phyloP scores from a whole-genome alignment of 2,797 vertebrate genomes.

The Craterocephalus amniculus region DNA sequence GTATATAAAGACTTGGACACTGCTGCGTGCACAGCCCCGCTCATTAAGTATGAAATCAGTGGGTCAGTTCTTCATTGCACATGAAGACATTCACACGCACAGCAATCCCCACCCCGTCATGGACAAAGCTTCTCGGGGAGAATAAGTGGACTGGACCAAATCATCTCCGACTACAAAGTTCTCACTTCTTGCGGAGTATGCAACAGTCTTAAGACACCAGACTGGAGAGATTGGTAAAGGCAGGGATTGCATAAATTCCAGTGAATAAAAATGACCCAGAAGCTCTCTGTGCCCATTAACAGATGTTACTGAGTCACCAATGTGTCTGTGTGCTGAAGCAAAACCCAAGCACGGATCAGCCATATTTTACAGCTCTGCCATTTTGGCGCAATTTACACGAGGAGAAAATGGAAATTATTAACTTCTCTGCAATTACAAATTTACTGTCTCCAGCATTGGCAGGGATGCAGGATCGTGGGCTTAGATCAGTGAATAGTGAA shows the following conservation, averaged over 20 bases:
- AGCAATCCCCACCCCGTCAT: too few species aligned
- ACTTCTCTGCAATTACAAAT: constrained; percentile 54
- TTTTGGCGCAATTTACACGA: constrained; percentile 23
- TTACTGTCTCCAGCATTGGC: constrained; percentile 52
- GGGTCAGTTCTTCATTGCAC: too few species aligned
- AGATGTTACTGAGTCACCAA: constrained; percentile 41
- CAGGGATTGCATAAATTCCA: constrained; percentile 28
- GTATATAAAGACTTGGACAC: too few species aligned
- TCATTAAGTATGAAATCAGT: too few species aligned
- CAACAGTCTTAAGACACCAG: constrained; percentile 1
- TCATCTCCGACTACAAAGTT: too few species aligned
- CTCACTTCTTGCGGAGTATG: too few species aligned
- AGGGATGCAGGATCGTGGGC: constrained; percentile 28
- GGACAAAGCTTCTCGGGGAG: too few species aligned
- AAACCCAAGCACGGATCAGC: constrained; percentile 26
- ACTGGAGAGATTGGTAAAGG: constrained; percentile 10
- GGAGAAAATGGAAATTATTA: constrained; percentile 66
- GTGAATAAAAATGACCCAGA: constrained; percentile 28
- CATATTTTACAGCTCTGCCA: constrained; percentile 24
- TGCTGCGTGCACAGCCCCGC: too few species aligned
- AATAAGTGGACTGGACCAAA: too few species aligned
- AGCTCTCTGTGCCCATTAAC: constrained; percentile 39
- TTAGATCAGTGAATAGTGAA: constrained; percentile 57
- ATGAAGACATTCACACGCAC: too few species aligned
- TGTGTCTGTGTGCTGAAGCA: constrained; percentile 23